Percentiles rank a stretch among this genome's conserved stretches.
These are phyloP conservation scores for Micromys minutus DNA, from an alignment of 2,113 vertebrate genomes.

Conservation along the genomic window DNA sequence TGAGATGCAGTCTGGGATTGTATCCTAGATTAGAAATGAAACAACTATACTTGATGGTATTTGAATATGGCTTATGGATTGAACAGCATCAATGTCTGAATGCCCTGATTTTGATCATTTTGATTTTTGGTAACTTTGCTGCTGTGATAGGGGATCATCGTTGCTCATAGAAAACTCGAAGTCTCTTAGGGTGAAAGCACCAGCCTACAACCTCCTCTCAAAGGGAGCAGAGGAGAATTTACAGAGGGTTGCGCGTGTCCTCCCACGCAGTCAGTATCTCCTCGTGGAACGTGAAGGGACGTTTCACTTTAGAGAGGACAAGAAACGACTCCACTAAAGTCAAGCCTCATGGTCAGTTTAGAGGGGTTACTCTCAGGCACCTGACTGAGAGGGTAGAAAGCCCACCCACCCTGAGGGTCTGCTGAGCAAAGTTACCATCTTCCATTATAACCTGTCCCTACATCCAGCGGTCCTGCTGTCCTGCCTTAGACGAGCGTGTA, in stretches of 20 bases:
- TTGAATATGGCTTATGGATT: slow-evolving; percentile 35
- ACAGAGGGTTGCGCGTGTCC: accelerated
- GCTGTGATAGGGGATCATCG: neutral
- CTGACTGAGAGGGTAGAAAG: no score
- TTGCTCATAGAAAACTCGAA: neutral
- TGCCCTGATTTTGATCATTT: neutral
- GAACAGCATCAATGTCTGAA: neutral
- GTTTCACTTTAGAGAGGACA: neutral
- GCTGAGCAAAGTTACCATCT: neutral
- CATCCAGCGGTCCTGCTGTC: neutral
- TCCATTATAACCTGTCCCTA: neutral
- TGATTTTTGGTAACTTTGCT: no score
- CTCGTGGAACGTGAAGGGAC: neutral
- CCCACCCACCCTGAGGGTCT: neutral
- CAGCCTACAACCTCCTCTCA: neutral
- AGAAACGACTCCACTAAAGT: neutral
- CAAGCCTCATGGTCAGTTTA: neutral
- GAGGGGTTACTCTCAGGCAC: no score
- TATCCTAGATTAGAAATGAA: neutral
- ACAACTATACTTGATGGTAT: neutral
- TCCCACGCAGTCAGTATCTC: neutral
- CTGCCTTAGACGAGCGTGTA: neutral
- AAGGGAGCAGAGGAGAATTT: neutral
- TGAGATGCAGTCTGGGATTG: neutral
- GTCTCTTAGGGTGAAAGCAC: neutral